These are phyloP conservation scores for Meteorus sp. DNA, from an alignment of 1,140 invertebrate genomes.

Conservation along the genomic window DNA sequence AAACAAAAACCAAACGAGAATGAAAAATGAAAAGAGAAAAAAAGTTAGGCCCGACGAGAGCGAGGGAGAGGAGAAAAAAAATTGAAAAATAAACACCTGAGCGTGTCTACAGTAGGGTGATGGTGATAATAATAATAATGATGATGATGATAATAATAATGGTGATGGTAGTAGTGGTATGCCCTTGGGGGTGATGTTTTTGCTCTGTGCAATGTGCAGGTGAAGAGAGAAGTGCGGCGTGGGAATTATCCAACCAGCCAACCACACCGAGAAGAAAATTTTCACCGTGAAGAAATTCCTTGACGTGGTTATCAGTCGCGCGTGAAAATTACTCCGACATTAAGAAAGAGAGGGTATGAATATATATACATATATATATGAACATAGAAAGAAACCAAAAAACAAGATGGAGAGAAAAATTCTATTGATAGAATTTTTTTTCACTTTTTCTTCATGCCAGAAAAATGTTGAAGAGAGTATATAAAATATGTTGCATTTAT, in stretches of 20 bases:
- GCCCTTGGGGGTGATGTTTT: background rate
- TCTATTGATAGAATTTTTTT: no score
- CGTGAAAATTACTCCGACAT: constrained; percentile 15
- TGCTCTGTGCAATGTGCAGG: background rate
- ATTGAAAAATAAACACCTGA: background rate
- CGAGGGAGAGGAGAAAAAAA: constrained; percentile 3
- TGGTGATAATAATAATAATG: background rate
- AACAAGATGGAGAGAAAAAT: no score
- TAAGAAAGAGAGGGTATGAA: background rate
- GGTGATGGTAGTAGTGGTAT: constrained; percentile 1
- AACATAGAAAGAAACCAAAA: background rate
- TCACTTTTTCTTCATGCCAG: no score
- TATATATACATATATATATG: background rate
- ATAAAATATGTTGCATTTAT: no score
- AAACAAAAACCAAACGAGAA: no score
- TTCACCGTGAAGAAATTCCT: constrained; percentile 10
- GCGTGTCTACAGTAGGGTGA: background rate
- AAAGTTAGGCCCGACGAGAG: constrained; percentile 22
- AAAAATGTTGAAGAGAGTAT: no score
- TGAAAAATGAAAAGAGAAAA: constrained; percentile 6
- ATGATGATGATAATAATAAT: constrained; percentile 5
- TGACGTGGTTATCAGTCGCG: constrained; percentile 17
- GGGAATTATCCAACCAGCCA: constrained; percentile 18
- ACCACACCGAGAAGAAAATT: constrained; percentile 16
- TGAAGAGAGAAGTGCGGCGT: constrained; percentile 7